Percentiles rank a stretch among this genome's conserved stretches.
Evolutionary conservation across 2,888 invertebrate genomes (phyloP).

Genomic region (Rhopalosiphum nymphaeae): DNA sequence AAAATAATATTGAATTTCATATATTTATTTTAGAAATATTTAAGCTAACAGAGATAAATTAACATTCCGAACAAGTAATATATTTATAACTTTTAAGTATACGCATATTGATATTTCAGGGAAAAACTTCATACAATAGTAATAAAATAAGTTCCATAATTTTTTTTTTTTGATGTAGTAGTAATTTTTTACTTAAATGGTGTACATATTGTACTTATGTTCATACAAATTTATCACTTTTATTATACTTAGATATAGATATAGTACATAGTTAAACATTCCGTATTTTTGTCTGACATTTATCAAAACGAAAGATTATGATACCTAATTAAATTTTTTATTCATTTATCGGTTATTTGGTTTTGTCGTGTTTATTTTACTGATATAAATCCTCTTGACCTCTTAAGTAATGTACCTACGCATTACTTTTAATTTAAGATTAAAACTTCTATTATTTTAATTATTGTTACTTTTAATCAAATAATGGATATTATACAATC

Average conservation of each 20-base stretch:
- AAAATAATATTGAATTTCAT: neutral
- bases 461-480: neutral
- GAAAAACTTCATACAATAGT: neutral
- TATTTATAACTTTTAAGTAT: neutral
- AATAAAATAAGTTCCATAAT: neutral
- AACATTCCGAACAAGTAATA: neutral
- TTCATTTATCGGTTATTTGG: neutral
- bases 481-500: neutral
- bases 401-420: neutral
- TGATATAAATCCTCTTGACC: neutral
- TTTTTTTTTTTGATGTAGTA: neutral
- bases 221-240: slow-evolving; percentile 30
- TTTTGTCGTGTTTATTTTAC: neutral
- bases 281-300: neutral
- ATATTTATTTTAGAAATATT: neutral
- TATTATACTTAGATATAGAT: slow-evolving; percentile 22
- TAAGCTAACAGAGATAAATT: neutral
- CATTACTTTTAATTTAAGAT: neutral
- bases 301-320: neutral
- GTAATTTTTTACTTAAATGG: neutral
- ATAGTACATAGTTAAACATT: slow-evolving; percentile 16
- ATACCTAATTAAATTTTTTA: neutral
- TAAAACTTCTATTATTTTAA: neutral
- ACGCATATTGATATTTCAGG: neutral
- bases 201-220: slow-evolving; percentile 16